These are phyloP conservation scores for Heterodera carotae DNA, from an alignment of 1,140 invertebrate species.

Conservation along the genomic window DNA sequence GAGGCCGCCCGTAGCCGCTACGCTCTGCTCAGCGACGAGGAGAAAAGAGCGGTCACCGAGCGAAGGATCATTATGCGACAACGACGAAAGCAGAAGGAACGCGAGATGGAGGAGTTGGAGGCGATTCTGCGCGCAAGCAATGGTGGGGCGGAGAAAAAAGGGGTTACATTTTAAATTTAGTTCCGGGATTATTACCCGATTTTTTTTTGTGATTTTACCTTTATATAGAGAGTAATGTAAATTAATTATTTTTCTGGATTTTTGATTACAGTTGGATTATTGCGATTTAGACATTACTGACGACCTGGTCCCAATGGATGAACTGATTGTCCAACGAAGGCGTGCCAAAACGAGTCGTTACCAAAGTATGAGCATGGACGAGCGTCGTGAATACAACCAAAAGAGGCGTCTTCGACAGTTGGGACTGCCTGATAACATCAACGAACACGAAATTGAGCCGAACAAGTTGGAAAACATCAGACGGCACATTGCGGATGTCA, in stretches of 20 bases:
- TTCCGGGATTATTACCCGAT: too few relatives aligned
- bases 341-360: conserved; percentile 47
- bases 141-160: conserved; percentile 24
- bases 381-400: conserved; percentile 46
- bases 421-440: conserved; percentile 46
- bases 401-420: conserved; percentile 49
- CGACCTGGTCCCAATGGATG: conserved; percentile 40
- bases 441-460: conserved; percentile 39
- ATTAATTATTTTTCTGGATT: neutral
- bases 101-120: conserved; percentile 52
- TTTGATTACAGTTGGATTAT: too few relatives aligned
- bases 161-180: neutral
- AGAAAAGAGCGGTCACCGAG: conserved; percentile 24
- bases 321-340: conserved; percentile 46
- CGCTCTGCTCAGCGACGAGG: conserved; percentile 29
- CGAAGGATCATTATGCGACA: conserved; percentile 50
- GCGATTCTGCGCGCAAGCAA: conserved; percentile 45
- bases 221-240: too few relatives aligned
- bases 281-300: conserved; percentile 42
- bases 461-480: conserved; percentile 41
- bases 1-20: conserved; percentile 27
- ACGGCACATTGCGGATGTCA: conserved; percentile 46
- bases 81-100: conserved; percentile 49
- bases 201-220: too few relatives aligned
- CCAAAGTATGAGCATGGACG: conserved; percentile 46